Conservation (phyloP, 2,888 invertebrate species). For the Subacronicta megacephala region DNA sequence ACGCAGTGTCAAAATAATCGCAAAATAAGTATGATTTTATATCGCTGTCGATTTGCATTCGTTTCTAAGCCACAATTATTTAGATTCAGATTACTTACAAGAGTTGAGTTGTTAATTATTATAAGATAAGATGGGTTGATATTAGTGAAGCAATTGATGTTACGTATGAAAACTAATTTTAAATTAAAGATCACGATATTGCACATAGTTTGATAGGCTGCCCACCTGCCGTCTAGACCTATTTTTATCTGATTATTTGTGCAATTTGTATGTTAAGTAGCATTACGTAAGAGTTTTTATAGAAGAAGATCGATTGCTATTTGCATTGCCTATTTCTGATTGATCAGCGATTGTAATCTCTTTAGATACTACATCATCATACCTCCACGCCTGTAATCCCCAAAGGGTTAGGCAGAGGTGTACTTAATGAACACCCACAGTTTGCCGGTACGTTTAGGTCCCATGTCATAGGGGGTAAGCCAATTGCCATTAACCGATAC, state of each 20-base stretch:
- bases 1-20: no score
- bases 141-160: conserved; percentile 21
- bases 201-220: conserved; percentile 24
- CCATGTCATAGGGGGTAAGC: no score
- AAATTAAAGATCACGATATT: conserved; percentile 20
- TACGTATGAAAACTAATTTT: conserved; percentile 25
- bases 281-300: neutral
- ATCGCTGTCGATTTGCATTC: no score
- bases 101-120: conserved; percentile 14
- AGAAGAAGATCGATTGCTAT: neutral
- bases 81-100: neutral
- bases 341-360: no score
- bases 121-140: conserved; percentile 17
- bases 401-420: no score
- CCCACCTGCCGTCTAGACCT: conserved; percentile 21
- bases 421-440: no score
- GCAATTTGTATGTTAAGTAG: conserved; percentile 4
- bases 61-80: neutral
- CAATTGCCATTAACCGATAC: no score
- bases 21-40: no score
- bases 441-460: no score
- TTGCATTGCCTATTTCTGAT: neutral
- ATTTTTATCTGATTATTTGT: conserved; percentile 12
- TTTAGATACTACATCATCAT: no score
- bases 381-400: no score